phyloP scores from a whole-genome alignment of 2,797 vertebrate genomes.

The Takifugu ocellatus region DNA sequence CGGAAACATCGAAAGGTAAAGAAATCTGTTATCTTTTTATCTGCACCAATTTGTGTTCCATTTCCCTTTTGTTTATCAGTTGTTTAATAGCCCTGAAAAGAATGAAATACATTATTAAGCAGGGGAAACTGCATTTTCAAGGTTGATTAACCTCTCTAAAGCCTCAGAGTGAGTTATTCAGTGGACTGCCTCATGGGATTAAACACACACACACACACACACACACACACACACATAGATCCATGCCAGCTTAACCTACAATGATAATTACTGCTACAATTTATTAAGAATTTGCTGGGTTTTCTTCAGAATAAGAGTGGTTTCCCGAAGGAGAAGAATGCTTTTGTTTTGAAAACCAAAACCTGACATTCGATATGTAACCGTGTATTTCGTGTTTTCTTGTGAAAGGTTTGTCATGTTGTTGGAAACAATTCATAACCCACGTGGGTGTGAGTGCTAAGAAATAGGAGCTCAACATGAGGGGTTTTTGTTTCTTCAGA shows the following conservation, averaged over 20 bases:
- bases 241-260: conserved; percentile 34
- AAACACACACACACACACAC: conserved; percentile 7
- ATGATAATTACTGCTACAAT: conserved; percentile 21
- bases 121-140: conserved; percentile 35
- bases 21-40: not conserved
- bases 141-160: conserved; percentile 52
- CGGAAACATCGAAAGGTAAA: conserved; percentile 61
- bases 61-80: conserved; percentile 15
- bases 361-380: too few species aligned
- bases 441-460: too few species aligned
- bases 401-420: not conserved
- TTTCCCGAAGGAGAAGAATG: not conserved
- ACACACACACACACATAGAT: conserved; percentile 8
- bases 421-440: not conserved
- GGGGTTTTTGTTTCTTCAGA: conserved; percentile 13
- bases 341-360: conserved; percentile 5
- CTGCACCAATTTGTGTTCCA: not conserved
- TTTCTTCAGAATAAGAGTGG: conserved; percentile 17
- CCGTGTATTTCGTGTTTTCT: not conserved
- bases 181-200: conserved; percentile 18
- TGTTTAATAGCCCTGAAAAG: conserved; percentile 5
- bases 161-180: conserved; percentile 38
- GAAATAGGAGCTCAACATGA: too few species aligned
- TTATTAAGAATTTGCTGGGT: conserved; percentile 9
- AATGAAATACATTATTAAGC: conserved; percentile 21